Base-by-base conservation (phyloP, 2,797 vertebrate genomes). In the Sebastes hubbsi region DNA sequence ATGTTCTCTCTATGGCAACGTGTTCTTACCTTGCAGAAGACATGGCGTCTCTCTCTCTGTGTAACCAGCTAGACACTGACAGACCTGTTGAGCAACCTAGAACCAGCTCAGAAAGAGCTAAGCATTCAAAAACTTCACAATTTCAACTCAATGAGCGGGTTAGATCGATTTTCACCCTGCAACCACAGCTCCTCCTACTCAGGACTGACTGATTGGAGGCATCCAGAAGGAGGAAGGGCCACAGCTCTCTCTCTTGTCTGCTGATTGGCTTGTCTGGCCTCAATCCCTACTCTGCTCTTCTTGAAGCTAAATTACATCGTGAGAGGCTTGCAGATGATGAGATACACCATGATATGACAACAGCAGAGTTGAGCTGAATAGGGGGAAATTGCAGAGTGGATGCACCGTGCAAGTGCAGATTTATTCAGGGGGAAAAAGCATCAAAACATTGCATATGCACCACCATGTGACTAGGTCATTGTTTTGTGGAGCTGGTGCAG, bases 1-100 rank as follows among this genome's bases (percentile, higher is more conserved):
- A 32, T 36, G 54, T 27, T 38, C 71, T 42, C 70, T 55, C 3
- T 25, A 20, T 13, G 34, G 56, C 76, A 80, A n/a, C 24, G 18
- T 27, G 61, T 13, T 76, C 94, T 93, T 95, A 96, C 96, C 95
- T 94, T 85, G 83, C 82, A 87, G 88, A 72, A 81, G 93, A 85
- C 96, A 96, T 96, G 62, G 34, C 92, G 80, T 72, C 68, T 84
- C 68, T 84, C 60, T 87, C 46, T 87, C n/a, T 81, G 69, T 63
- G 42, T 13, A 59, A 59, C 5, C 67, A 74, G 70, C 42, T 64
- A 84, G 62, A 65, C 12, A 80, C 54, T 77, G 81, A 76, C 68
- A 90, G 80, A 94, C 90, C 87, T 95, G 92, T 94, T 92, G 90
- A 90, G 55, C 62, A 42, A 78, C 74, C 90, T 81, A 60, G 85